Conservation (phyloP, 1,140 invertebrate genomes). For the Halyomorpha halys region DNA sequence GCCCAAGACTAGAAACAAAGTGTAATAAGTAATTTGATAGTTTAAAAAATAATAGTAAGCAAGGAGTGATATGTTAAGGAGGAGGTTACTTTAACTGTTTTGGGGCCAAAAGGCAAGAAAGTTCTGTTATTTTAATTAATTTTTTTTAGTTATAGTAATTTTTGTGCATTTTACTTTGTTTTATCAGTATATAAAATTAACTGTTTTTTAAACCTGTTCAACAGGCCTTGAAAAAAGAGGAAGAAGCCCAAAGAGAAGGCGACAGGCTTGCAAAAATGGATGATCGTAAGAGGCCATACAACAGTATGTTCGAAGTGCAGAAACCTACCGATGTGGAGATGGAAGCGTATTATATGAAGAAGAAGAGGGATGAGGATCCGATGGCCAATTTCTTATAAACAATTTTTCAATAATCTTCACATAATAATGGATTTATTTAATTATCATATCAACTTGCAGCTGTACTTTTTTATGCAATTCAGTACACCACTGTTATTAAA, state of each 20-base stretch:
- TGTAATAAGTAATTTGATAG: too few species aligned
- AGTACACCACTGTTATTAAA: too few species aligned
- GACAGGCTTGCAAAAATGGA: constrained; percentile 59
- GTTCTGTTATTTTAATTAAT: neutral
- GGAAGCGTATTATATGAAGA: constrained; percentile 85
- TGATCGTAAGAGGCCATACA: constrained; percentile 84
- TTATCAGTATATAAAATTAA: constrained; percentile 2
- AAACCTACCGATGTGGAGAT: constrained; percentile 84
- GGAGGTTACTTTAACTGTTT: too few species aligned
- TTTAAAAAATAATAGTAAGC: too few species aligned
- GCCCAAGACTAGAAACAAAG: too few species aligned
- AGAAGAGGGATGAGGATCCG: constrained; percentile 75
- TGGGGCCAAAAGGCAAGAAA: neutral
- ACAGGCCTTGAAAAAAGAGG: constrained; percentile 56
- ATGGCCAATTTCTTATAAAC: constrained; percentile 58
- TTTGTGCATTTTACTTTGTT: neutral
- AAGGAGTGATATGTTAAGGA: too few species aligned
- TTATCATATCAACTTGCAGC: too few species aligned
- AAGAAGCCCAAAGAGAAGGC: constrained; percentile 48
- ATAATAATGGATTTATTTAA: too few species aligned
- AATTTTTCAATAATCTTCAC: too few species aligned
- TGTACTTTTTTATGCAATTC: too few species aligned
- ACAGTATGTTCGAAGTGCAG: constrained; percentile 73
- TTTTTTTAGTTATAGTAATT: neutral
- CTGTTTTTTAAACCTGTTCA: constrained; percentile 26